Conservation (phyloP, 2,888 invertebrate species). For the Neoascia interrupta region DNA sequence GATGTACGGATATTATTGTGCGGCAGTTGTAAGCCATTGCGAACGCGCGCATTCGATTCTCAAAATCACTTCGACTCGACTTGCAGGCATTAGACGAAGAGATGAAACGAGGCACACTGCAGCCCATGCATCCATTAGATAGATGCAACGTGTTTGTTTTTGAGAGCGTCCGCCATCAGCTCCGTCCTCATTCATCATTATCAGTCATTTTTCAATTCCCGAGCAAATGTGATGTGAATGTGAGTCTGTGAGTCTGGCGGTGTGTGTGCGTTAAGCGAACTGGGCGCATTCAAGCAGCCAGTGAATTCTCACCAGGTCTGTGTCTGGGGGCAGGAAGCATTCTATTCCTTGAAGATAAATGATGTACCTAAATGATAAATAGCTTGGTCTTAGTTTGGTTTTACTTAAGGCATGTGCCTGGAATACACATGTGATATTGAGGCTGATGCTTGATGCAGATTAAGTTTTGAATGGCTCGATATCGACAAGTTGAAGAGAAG, state of each 20-base stretch:
- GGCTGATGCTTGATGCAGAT: no score
- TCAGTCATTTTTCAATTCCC: constrained; percentile 69
- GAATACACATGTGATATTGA: no score
- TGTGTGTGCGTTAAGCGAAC: no score
- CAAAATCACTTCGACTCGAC: constrained; percentile 39
- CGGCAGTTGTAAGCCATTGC: constrained; percentile 30
- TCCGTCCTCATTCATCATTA: constrained; percentile 68
- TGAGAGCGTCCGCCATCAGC: constrained; percentile 53
- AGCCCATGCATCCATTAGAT: constrained; percentile 62
- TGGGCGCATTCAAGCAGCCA: not conserved
- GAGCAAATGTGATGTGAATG: constrained; percentile 5
- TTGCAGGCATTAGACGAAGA: constrained; percentile 34
- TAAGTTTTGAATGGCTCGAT: no score
- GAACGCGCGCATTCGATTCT: constrained; percentile 40
- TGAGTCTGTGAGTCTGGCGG: constrained; percentile 1
- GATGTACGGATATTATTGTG: constrained; percentile 25
- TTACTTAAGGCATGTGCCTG: no score
- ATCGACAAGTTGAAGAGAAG: no score
- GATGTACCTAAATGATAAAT: constrained; percentile 66
- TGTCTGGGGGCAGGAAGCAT: constrained; percentile 49
- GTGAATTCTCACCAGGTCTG: constrained; percentile 48
- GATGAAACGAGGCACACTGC: constrained; percentile 43
- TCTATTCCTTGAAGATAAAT: constrained; percentile 50
- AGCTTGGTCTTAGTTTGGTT: no score
- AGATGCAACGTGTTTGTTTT: constrained; percentile 61